Conservation (phyloP, 1,140 invertebrate species). For the Atta texana region DNA sequence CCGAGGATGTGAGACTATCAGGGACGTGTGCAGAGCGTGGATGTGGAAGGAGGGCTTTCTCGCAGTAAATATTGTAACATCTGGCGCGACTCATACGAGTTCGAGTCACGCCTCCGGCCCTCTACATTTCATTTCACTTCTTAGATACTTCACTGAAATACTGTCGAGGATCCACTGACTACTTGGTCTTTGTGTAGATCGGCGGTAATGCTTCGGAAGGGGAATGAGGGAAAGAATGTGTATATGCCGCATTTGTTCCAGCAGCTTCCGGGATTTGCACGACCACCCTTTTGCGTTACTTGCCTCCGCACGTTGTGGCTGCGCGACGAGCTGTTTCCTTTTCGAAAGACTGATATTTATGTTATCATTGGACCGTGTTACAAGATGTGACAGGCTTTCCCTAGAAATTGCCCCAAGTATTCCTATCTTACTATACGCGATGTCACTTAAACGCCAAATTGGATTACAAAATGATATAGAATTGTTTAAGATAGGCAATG, state of each 20-base stretch:
- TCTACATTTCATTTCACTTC: constrained; percentile 83
- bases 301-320: constrained; percentile 28
- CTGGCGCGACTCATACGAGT: constrained; percentile 80
- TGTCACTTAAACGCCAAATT: background rate
- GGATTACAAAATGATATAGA: constrained; percentile 1
- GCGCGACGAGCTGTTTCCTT: constrained; percentile 52
- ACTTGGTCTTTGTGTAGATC: constrained; percentile 42
- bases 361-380: constrained; percentile 68
- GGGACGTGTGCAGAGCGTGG: constrained; percentile 36
- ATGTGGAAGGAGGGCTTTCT: constrained; percentile 52
- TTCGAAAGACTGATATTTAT: constrained; percentile 70
- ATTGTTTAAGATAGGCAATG: background rate
- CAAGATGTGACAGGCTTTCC: constrained; percentile 25
- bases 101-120: constrained; percentile 80
- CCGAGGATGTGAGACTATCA: constrained; percentile 55
- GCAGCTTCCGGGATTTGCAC: constrained; percentile 74
- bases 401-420: background rate
- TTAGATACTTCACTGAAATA: constrained; percentile 81
- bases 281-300: constrained; percentile 41
- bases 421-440: background rate
- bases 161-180: constrained; percentile 75
- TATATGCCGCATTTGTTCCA: constrained; percentile 69
- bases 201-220: constrained; percentile 57
- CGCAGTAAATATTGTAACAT: constrained; percentile 84
- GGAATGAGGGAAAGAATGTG: constrained; percentile 29